Conservation (phyloP, 2,113 vertebrate species). For the Siphamia tubifer region DNA sequence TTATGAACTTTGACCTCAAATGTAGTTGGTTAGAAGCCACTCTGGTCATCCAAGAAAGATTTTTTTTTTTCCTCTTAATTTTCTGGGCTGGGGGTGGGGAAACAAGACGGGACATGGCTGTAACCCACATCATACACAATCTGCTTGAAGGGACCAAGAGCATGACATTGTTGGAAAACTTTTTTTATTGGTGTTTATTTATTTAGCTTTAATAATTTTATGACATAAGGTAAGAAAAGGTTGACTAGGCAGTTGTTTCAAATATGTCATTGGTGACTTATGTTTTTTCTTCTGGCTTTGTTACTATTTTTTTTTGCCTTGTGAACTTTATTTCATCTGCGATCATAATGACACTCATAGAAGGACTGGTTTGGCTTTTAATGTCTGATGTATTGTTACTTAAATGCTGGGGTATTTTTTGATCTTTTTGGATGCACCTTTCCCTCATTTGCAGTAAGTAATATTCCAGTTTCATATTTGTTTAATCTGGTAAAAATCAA, state of each 20-base stretch:
- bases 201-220: not conserved
- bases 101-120: constrained; percentile 37
- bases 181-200: constrained; percentile 20
- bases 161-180: constrained; percentile 45
- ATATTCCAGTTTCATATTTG: not conserved
- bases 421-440: constrained; percentile 1
- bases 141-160: constrained; percentile 48
- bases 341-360: not conserved
- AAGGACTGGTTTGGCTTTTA: not conserved
- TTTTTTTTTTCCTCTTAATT: constrained; percentile 47
- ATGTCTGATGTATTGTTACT: not conserved
- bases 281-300: not conserved
- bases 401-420: not conserved
- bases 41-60: constrained; percentile 69
- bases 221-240: not conserved
- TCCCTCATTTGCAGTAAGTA: constrained; percentile 50
- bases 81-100: constrained; percentile 49
- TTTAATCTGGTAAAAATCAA: not conserved
- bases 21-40: constrained; percentile 78
- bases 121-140: constrained; percentile 57
- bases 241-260: not conserved
- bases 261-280: not conserved
- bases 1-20: constrained; percentile 89
- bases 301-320: not conserved
- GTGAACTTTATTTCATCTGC: not conserved